Evolutionary conservation across 1,140 invertebrate genomes (phyloP).

Genomic region (Wasmannia auropunctata): DNA sequence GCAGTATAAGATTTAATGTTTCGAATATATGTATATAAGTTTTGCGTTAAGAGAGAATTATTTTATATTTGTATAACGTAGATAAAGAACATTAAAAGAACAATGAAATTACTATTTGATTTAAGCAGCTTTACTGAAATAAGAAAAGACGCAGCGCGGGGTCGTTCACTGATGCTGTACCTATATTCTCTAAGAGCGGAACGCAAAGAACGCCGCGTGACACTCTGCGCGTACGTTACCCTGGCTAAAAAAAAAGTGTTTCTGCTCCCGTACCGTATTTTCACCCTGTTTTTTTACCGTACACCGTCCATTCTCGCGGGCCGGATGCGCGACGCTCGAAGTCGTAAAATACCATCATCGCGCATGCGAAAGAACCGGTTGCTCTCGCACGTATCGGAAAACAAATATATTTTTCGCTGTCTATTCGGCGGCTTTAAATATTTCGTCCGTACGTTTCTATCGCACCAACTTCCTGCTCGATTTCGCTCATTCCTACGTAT

Average conservation of each 20-base stretch:
- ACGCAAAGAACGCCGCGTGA: not conserved
- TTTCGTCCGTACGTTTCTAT: slow-evolving; percentile 12
- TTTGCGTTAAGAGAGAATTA: not conserved
- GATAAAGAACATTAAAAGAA: not conserved
- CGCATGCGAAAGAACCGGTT: slow-evolving; percentile 21
- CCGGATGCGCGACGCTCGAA: not conserved
- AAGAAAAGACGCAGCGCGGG: not conserved
- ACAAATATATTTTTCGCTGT: slow-evolving; percentile 33
- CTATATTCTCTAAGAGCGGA: not conserved
- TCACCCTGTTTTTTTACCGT: slow-evolving; percentile 3
- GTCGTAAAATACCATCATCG: slow-evolving; percentile 25
- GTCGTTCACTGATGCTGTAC: not conserved
- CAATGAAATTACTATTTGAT: not conserved
- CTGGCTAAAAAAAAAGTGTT: not conserved
- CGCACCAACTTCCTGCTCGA: not conserved
- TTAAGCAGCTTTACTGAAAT: not conserved
- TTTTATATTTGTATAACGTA: not conserved
- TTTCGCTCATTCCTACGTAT: not conserved
- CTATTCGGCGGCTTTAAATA: slow-evolving; percentile 37
- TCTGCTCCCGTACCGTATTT: not conserved
- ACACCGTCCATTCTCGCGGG: slow-evolving; percentile 1
- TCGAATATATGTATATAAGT: not conserved
- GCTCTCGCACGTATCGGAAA: slow-evolving; percentile 23
- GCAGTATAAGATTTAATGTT: not conserved
- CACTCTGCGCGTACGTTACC: not conserved